Conservation (phyloP, 2,113 vertebrate genomes). For the Callorhinus ursinus region DNA sequence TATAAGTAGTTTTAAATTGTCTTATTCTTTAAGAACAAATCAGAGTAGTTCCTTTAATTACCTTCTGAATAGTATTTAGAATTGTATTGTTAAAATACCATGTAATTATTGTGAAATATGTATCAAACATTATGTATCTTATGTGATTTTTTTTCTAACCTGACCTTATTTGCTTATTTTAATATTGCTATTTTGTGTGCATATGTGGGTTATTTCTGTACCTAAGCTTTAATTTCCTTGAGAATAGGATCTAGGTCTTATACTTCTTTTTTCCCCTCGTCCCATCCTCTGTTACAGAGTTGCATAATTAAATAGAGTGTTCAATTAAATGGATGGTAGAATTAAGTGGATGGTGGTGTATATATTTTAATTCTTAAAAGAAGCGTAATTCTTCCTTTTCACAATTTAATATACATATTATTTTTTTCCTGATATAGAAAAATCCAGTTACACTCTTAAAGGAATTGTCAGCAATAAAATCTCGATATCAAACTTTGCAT, state of each 20-base stretch:
- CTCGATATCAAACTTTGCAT: constrained; percentile 88
- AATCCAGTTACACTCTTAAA: constrained; percentile 90
- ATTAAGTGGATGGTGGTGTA: not conserved
- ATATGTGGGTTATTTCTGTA: constrained; percentile 7
- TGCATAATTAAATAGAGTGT: constrained; percentile 31
- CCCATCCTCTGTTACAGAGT: not conserved
- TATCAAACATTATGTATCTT: constrained; percentile 24
- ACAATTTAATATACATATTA: constrained; percentile 31
- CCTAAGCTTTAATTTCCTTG: constrained; percentile 27
- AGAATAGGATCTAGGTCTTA: constrained; percentile 20
- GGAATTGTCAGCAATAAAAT: constrained; percentile 88
- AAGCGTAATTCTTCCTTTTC: not conserved
- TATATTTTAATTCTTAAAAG: not conserved
- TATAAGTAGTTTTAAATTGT: constrained; percentile 51
- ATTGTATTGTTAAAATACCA: constrained; percentile 33
- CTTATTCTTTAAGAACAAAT: constrained; percentile 28
- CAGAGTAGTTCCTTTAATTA: constrained; percentile 10
- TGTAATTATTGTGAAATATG: constrained; percentile 15
- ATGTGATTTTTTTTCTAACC: constrained; percentile 8
- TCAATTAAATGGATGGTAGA: constrained; percentile 38
- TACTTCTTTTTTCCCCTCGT: not conserved
- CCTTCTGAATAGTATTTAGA: constrained; percentile 48
- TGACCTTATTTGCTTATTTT: constrained; percentile 31
- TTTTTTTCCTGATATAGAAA: constrained; percentile 84
- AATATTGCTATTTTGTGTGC: not conserved